These are phyloP conservation scores for Pomacea maculata DNA, from an alignment of 1,140 invertebrate genomes.

Conservation along the genomic window DNA sequence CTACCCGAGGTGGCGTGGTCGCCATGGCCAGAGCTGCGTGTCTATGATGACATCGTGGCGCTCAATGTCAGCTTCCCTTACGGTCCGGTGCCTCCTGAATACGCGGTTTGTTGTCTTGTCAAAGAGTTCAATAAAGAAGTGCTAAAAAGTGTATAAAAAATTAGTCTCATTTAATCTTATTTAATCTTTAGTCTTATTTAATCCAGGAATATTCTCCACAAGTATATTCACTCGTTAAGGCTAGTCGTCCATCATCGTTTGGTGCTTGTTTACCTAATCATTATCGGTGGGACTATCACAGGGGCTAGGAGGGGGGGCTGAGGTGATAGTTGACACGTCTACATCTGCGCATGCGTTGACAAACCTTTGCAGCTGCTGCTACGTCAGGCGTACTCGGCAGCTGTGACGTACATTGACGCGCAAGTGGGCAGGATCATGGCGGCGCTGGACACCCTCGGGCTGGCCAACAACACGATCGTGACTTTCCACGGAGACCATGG, in stretches of 20 bases:
- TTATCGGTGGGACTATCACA: no score
- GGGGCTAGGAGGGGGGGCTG: no score
- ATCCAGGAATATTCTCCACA: no score
- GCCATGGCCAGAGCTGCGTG: constrained; percentile 13
- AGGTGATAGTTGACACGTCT: no score
- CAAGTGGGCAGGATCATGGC: constrained; percentile 34
- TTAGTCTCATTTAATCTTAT: no score
- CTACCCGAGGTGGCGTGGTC: constrained; percentile 22
- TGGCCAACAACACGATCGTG: constrained; percentile 41
- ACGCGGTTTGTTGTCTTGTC: not conserved
- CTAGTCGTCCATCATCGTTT: no score
- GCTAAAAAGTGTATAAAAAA: no score
- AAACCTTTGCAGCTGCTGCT: constrained; percentile 20
- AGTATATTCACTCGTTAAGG: no score
- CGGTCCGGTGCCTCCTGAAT: constrained; percentile 27
- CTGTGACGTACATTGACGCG: constrained; percentile 35
- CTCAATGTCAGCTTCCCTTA: constrained; percentile 38
- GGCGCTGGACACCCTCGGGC: constrained; percentile 33
- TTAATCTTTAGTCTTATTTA: no score
- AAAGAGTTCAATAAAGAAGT: no score
- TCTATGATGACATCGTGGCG: constrained; percentile 11
- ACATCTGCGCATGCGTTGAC: no score
- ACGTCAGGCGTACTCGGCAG: constrained; percentile 38
- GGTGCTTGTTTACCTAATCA: no score
- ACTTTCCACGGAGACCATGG: constrained; percentile 43